Conservation (phyloP, 2,113 vertebrate species). For the Phrynosoma blainvillii region DNA sequence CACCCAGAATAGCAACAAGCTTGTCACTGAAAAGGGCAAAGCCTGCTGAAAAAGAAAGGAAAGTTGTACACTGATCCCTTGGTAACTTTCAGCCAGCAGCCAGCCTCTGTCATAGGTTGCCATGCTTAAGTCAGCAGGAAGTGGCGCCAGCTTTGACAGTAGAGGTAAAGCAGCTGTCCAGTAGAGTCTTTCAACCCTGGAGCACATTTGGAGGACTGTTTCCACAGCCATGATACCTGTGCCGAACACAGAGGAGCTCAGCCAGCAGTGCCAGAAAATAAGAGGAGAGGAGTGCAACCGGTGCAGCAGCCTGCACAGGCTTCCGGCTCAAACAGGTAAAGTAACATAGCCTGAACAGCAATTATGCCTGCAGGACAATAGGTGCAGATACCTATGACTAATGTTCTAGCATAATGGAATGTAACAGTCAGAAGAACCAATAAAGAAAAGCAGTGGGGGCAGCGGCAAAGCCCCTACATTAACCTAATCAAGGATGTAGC, state of each 20-base stretch:
- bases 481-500: too few species aligned
- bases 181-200: slow-evolving; percentile 16
- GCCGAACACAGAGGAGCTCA: slow-evolving; percentile 65
- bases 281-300: slow-evolving; percentile 42
- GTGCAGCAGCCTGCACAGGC: slow-evolving; percentile 31
- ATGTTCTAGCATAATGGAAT: neutral
- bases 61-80: slow-evolving; percentile 77
- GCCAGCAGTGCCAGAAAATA: slow-evolving; percentile 52
- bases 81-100: slow-evolving; percentile 48
- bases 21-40: slow-evolving; percentile 82
- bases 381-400: fast-evolving
- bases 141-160: neutral
- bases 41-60: slow-evolving; percentile 80
- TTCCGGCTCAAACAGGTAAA: slow-evolving; percentile 71
- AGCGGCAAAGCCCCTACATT: too few species aligned
- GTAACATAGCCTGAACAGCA: neutral
- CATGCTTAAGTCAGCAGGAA: slow-evolving; percentile 58
- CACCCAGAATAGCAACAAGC: slow-evolving; percentile 79
- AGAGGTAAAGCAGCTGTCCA: fast-evolving
- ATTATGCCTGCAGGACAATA: neutral
- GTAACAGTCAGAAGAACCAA: neutral
- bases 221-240: slow-evolving; percentile 64
- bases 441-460: too few species aligned
- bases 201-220: slow-evolving; percentile 26
- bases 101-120: slow-evolving; percentile 55